A percentile compares a stretch with the other conserved stretches of the same genome.
These are phyloP conservation scores for Agriopis leucophaearia DNA, from an alignment of 2,888 invertebrate species.

Conservation along the genomic window DNA sequence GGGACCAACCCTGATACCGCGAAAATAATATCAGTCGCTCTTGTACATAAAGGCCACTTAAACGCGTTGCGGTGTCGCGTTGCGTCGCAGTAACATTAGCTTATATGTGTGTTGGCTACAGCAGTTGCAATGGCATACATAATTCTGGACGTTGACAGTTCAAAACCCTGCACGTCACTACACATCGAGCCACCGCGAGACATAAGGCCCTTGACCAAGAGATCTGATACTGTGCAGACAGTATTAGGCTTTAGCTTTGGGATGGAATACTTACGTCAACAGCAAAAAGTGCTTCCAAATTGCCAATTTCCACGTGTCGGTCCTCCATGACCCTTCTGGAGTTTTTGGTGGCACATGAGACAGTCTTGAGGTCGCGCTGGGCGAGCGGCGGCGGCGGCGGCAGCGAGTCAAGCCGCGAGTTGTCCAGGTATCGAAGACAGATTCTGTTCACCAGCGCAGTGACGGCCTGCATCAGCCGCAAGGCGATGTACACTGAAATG, in stretches of 20 bases:
- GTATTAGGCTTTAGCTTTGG: background rate
- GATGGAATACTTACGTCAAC: conserved; percentile 87
- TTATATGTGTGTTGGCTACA: too few relatives aligned
- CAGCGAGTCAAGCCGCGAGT: conserved; percentile 87
- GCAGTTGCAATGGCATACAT: too few relatives aligned
- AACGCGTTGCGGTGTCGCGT: too few relatives aligned
- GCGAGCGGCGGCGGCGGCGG: conserved; percentile 87
- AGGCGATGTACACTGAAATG: conserved; percentile 89
- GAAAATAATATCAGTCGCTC: too few relatives aligned
- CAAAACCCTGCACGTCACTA: too few relatives aligned
- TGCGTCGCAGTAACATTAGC: too few relatives aligned
- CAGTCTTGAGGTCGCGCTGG: conserved; percentile 82
- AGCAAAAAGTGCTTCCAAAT: conserved; percentile 93
- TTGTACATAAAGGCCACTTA: too few relatives aligned
- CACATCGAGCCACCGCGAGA: too few relatives aligned
- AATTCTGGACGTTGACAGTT: too few relatives aligned
- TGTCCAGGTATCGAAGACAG: conserved; percentile 89
- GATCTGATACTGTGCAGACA: too few relatives aligned
- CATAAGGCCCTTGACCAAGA: too few relatives aligned
- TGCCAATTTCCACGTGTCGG: conserved; percentile 93
- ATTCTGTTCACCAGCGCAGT: conserved; percentile 90
- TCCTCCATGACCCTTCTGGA: conserved; percentile 96
- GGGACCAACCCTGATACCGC: too few relatives aligned
- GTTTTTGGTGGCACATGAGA: conserved; percentile 92
- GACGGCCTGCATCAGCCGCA: conserved; percentile 91